These are phyloP conservation scores for Bothrops jararaca DNA, from an alignment of 2,113 vertebrate species.

Conservation along the genomic window DNA sequence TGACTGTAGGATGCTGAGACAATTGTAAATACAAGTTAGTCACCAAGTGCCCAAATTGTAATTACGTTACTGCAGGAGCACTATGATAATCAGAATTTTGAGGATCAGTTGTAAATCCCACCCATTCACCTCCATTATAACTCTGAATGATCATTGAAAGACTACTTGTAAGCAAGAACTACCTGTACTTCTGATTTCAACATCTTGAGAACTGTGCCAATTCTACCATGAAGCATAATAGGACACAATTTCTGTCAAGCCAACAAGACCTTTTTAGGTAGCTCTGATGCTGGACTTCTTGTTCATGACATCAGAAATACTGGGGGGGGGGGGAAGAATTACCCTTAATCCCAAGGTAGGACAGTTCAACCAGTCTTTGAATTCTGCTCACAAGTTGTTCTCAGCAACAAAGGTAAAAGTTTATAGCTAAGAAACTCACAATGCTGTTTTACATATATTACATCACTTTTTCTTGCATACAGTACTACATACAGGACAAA, in stretches of 20 bases:
- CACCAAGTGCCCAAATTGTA: no score
- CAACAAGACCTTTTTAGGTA: not conserved
- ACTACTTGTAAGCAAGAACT: not conserved
- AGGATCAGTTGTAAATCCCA: not conserved
- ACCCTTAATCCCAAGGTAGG: no score
- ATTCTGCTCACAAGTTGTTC: not conserved
- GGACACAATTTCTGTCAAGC: not conserved
- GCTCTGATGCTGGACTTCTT: not conserved
- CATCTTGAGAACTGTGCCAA: not conserved
- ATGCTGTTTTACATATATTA: not conserved
- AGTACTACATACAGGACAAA: not conserved
- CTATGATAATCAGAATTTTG: not conserved
- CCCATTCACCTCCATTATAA: not conserved
- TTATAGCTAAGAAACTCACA: not conserved
- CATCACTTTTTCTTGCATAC: not conserved
- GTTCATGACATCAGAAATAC: not conserved
- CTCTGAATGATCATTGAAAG: not conserved
- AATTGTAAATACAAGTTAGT: no score
- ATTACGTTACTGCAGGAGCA: no score
- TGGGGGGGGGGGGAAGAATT: rapidly evolving
- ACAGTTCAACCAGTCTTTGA: not conserved
- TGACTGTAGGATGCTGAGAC: no score
- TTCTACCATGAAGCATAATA: not conserved
- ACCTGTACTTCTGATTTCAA: not conserved
- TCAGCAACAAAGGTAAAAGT: not conserved